phyloP scores from a whole-genome alignment of 2,113 vertebrate species.

The Probosciger aterrimus region DNA sequence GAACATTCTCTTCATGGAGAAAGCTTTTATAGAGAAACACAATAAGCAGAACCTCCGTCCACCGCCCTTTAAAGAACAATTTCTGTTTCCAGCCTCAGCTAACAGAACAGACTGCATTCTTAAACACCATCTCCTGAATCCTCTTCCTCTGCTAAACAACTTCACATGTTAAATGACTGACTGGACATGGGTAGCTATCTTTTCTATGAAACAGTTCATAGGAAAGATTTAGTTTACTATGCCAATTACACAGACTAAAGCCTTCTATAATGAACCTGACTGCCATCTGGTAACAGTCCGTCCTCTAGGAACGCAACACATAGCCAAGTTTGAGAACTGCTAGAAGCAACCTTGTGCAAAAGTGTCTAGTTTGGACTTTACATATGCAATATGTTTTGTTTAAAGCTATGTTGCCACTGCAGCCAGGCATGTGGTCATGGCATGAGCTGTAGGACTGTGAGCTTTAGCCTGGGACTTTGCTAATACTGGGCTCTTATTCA shows the following conservation, averaged over 20 bases:
- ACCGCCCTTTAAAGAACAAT: neutral
- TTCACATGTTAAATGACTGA: neutral
- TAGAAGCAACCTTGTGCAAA: neutral
- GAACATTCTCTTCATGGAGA: neutral
- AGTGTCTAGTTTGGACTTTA: neutral
- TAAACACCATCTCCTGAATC: neutral
- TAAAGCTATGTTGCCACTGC: neutral
- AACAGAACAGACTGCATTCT: neutral
- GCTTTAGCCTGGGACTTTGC: neutral
- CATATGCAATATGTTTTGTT: neutral
- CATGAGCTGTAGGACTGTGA: neutral
- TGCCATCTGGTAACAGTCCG: neutral
- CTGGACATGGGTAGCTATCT: neutral
- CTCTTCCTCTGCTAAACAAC: neutral
- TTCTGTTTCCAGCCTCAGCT: neutral
- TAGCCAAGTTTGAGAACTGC: neutral
- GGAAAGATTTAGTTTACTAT: neutral
- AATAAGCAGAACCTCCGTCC: neutral
- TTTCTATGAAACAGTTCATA: neutral
- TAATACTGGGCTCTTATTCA: neutral
- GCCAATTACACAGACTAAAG: neutral
- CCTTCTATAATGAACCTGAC: neutral
- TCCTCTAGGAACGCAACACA: neutral
- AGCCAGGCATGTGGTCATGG: neutral
- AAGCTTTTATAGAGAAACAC: neutral